Evolutionary conservation across 2,113 vertebrate genomes (phyloP).

Genomic region (Pluvialis apricaria): DNA sequence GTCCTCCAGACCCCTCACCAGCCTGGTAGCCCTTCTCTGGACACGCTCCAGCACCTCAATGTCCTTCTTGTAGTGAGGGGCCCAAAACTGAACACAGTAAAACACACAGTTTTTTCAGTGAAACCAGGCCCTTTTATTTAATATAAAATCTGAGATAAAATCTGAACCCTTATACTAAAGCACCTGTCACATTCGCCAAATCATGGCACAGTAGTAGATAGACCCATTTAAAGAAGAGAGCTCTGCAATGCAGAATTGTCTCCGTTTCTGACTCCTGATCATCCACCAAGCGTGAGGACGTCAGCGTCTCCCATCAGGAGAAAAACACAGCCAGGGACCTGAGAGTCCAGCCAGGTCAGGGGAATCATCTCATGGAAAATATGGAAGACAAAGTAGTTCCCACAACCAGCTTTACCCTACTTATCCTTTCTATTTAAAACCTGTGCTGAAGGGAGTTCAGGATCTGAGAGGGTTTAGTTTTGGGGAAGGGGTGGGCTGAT

Average conservation of each 20-base stretch:
- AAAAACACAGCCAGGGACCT: neutral
- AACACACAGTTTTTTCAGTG: too few species aligned
- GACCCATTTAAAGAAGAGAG: neutral
- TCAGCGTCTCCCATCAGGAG: neutral
- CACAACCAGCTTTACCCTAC: slow-evolving; percentile 37
- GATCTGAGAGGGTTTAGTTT: slow-evolving; percentile 2
- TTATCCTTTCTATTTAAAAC: slow-evolving; percentile 60
- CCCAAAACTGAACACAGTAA: too few species aligned
- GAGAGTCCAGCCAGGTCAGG: neutral
- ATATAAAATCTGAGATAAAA: neutral
- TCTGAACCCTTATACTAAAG: neutral
- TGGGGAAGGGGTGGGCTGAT: neutral
- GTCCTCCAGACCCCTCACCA: too few species aligned
- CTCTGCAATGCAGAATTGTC: neutral
- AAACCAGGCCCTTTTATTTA: neutral
- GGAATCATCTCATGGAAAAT: neutral
- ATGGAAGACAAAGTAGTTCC: slow-evolving; percentile 41
- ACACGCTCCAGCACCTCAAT: too few species aligned
- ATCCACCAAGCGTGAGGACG: neutral
- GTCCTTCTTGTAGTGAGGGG: too few species aligned
- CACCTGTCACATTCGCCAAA: neutral
- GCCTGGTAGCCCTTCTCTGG: too few species aligned
- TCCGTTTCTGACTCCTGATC: neutral
- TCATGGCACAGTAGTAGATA: neutral
- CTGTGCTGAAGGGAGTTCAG: neutral